A percentile compares a stretch with the other conserved stretches of the same genome.
These are phyloP conservation scores for Diachrysia chrysitis DNA, from an alignment of 2,888 invertebrate genomes.

Conservation along the genomic window DNA sequence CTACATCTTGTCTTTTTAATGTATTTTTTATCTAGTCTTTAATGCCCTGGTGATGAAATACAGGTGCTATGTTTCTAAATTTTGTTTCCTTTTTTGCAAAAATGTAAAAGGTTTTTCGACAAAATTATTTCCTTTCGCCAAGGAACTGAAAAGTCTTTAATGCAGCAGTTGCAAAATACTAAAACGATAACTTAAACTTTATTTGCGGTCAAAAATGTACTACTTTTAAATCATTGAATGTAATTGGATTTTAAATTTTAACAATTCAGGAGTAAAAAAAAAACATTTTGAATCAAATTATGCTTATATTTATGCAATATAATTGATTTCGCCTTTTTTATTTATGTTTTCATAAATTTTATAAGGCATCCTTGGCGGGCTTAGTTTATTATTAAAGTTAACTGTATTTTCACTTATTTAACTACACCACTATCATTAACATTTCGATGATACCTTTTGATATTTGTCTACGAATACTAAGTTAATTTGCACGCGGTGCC, in stretches of 20 bases:
- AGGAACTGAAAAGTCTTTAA: background rate
- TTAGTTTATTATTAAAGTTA: slow-evolving; percentile 3
- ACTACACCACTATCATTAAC: slow-evolving; percentile 47
- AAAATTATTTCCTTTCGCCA: background rate
- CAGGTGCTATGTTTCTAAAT: slow-evolving; percentile 9
- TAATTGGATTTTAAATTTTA: too few species aligned
- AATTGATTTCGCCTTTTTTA: slow-evolving; percentile 52
- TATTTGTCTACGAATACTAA: slow-evolving; percentile 15
- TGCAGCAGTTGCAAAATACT: background rate
- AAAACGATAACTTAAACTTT: background rate
- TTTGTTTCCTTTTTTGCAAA: slow-evolving; percentile 1
- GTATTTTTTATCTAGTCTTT: slow-evolving; percentile 37
- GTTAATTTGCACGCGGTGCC: slow-evolving; percentile 44
- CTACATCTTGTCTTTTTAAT: background rate
- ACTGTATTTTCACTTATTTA: background rate
- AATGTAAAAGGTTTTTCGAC: slow-evolving; percentile 25
- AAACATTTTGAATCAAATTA: too few species aligned
- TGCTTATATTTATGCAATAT: too few species aligned
- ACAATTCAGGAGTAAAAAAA: background rate
- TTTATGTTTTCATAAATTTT: slow-evolving; percentile 64
- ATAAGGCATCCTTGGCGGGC: slow-evolving; percentile 44
- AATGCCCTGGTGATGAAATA: slow-evolving; percentile 9
- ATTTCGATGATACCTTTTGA: slow-evolving; percentile 11
- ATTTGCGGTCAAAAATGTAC: background rate
- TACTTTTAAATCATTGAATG: background rate